Evolutionary conservation across 2,888 invertebrate genomes (phyloP), one percentile per base, ranked within the genome.

Genomic region (Pollenia labialis): DNA sequence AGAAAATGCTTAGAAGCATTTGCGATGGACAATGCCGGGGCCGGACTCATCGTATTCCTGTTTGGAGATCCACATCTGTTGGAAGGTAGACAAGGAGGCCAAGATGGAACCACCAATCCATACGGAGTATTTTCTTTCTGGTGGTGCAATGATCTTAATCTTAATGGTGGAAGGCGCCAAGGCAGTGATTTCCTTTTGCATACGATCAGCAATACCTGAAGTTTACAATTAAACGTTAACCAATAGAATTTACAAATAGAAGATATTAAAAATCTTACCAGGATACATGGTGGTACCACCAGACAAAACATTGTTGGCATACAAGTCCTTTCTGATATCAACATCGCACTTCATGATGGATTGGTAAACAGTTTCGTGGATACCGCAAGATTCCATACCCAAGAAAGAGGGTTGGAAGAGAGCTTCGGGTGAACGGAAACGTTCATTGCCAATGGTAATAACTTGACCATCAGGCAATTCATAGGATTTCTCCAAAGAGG

Each of bases 291-390:
- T 97, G 94, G 96, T 96, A 93, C 97, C 97, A 93, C 97, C 97
- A 91, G 97, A 97, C 93, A 98, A 95, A 92, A 98, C 97, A 90
- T 97, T 97, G 96, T 97, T 97, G 95, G 97, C 97, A 95, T 97
- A 97, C 95, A 97, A 94, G 95, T 97, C 97, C 95, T 97, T 97
- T 94, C 97, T 96, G 96, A 98, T 98, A 94, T 98, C 98, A 72
- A 98, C 97, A 94, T 98, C 98, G 95, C 98, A 98, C 96, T 97
- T 98, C 98, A 98, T 98, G 96, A 98, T 98, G 94, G 97, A 97
- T 95, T 98, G 98, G 96, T 97, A 98, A 92, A 97, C 97, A 94
- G 97, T 97, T 94, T 98, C 97, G 94, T 98, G 97, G 95, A 98
- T 97, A 93, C 97, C 97, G 95, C 96, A 96, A 89, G 97, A 97